phyloP scores from a whole-genome alignment of 2,113 vertebrate genomes.

The Peucedramus taeniatus region DNA sequence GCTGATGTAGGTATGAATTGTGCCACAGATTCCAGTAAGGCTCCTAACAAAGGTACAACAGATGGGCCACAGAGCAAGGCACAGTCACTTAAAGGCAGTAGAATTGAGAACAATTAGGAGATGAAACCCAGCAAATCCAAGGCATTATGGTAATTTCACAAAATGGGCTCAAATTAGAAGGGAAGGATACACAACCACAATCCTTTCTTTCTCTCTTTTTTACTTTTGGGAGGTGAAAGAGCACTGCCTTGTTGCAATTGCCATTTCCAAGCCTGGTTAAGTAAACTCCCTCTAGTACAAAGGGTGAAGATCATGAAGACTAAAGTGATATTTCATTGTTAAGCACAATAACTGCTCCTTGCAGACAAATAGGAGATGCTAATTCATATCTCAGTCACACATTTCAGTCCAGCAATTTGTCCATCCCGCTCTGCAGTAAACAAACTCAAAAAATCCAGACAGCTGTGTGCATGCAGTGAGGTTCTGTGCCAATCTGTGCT shows the following conservation, averaged over 20 bases:
- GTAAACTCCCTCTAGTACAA: background rate
- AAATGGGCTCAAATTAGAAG: background rate
- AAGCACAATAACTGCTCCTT: background rate
- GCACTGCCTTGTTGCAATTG: background rate
- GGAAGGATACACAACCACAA: background rate
- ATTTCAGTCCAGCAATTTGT: background rate
- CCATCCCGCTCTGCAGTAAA: background rate
- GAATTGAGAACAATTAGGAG: background rate
- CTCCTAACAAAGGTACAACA: background rate
- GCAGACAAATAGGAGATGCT: background rate
- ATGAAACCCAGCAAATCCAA: background rate
- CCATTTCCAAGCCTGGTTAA: background rate
- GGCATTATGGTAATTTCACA: background rate
- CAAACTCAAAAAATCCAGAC: background rate
- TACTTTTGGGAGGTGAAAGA: background rate
- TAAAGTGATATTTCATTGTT: background rate
- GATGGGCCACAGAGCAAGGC: background rate
- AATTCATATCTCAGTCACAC: background rate
- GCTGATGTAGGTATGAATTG: background rate
- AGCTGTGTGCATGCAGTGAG: background rate
- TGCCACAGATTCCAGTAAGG: background rate
- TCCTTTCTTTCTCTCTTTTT: background rate
- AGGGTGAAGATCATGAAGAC: background rate
- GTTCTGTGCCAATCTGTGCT: background rate
- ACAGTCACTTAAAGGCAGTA: background rate